Evolutionary conservation across 2,888 invertebrate species (phyloP).

Genomic region (Yponomeuta evonymella): DNA sequence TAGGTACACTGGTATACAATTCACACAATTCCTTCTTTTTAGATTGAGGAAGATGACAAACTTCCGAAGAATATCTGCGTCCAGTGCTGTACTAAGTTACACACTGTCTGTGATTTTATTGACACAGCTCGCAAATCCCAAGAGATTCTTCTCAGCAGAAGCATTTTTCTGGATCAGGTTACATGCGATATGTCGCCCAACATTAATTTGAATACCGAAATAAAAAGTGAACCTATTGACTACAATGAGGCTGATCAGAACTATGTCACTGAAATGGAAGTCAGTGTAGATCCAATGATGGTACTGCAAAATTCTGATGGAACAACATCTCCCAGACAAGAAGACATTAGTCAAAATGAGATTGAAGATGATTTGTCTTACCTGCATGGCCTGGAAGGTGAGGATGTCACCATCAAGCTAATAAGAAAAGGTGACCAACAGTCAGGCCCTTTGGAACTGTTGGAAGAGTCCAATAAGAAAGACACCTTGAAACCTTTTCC

Average conservation of each 20-base stretch:
- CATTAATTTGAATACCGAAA: slow-evolving; percentile 24
- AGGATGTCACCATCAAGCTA: slow-evolving; percentile 49
- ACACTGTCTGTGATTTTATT: slow-evolving; percentile 81
- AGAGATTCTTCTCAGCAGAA: slow-evolving; percentile 63
- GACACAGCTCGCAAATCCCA: slow-evolving; percentile 80
- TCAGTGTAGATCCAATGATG: slow-evolving; percentile 82
- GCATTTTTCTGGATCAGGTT: slow-evolving; percentile 59
- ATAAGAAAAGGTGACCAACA: slow-evolving; percentile 39
- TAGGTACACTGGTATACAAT: no score
- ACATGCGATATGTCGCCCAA: slow-evolving; percentile 34
- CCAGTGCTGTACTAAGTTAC: slow-evolving; percentile 78
- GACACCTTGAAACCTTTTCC: slow-evolving; percentile 61
- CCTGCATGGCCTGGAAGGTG: slow-evolving; percentile 39
- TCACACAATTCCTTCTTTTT: slow-evolving; percentile 25
- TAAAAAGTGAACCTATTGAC: slow-evolving; percentile 27
- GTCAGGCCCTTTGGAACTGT: slow-evolving; percentile 13
- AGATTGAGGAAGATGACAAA: slow-evolving; percentile 81
- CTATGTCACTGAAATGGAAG: slow-evolving; percentile 77
- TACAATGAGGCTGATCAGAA: slow-evolving; percentile 36
- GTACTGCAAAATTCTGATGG: slow-evolving; percentile 77
- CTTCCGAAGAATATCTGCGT: slow-evolving; percentile 82
- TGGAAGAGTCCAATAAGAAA: slow-evolving; percentile 20
- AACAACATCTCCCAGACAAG: slow-evolving; percentile 28
- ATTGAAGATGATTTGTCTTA: slow-evolving; percentile 47
- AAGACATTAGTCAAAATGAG: not conserved